A percentile compares a stretch with the other conserved stretches of the same genome.
Evolutionary conservation across 2,888 invertebrate species (phyloP).

Genomic region (Apantesis nais): DNA sequence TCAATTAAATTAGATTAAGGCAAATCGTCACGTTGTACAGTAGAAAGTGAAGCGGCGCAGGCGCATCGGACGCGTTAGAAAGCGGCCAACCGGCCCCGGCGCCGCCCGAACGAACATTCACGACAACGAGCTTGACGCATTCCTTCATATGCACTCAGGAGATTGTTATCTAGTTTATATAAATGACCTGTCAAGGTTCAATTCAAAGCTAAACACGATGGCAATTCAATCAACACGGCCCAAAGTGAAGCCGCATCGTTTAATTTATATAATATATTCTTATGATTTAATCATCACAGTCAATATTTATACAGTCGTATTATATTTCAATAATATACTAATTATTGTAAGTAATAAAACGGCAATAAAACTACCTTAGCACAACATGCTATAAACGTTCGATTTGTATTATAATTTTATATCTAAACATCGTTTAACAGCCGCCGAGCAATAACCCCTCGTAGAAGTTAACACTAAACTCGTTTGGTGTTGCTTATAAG

Average conservation of each 20-base stretch:
- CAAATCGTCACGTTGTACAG: conserved; percentile 65
- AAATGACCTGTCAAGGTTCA: conserved; percentile 26
- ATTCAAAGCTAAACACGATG: conserved; percentile 26
- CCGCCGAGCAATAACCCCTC: conserved; percentile 58
- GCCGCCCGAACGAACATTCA: conserved; percentile 65
- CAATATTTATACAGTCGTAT: conserved; percentile 32
- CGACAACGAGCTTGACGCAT: conserved; percentile 69
- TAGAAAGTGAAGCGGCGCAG: conserved; percentile 83
- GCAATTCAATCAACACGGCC: conserved; percentile 22
- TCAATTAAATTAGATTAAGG: conserved; percentile 44
- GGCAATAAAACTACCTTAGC: conserved; percentile 48
- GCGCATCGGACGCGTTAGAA: conserved; percentile 80
- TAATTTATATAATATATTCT: conserved; percentile 16
- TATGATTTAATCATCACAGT: conserved; percentile 33
- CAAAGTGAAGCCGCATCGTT: conserved; percentile 9
- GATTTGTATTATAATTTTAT: conserved; percentile 53
- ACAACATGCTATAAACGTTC: conserved; percentile 48
- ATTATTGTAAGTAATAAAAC: conserved; percentile 50
- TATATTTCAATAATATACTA: conserved; percentile 39
- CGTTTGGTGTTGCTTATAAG: conserved; percentile 59
- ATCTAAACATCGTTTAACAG: conserved; percentile 55
- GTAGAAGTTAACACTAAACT: conserved; percentile 62
- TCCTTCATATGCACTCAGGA: conserved; percentile 63
- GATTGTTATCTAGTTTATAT: conserved; percentile 40
- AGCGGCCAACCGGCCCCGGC: conserved; percentile 69